These are phyloP conservation scores for Sakesphorus luctuosus DNA, from an alignment of 2,113 vertebrate genomes.

Conservation along the genomic window DNA sequence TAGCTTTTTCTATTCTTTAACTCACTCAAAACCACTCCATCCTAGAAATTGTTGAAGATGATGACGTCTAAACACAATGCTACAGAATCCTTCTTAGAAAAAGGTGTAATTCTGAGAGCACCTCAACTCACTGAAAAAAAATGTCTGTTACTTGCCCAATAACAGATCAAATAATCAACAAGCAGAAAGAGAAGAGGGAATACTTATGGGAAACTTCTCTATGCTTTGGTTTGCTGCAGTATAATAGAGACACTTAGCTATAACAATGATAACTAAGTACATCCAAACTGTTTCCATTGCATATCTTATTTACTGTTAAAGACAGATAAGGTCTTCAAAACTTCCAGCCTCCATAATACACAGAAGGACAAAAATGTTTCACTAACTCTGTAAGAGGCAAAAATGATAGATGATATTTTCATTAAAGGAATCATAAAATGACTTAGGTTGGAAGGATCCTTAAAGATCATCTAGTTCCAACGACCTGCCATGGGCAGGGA, in stretches of 20 bases:
- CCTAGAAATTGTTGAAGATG: not conserved
- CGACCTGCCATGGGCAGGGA: not conserved
- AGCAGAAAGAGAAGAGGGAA: not conserved
- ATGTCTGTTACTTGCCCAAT: not conserved
- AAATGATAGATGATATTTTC: not conserved
- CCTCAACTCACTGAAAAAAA: not conserved
- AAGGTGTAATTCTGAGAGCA: not conserved
- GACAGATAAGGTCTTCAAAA: not conserved
- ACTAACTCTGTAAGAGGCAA: not conserved
- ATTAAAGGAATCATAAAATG: not conserved
- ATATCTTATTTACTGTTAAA: not conserved
- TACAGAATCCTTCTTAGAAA: not conserved
- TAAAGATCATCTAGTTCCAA: too few relatives aligned
- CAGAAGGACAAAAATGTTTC: not conserved
- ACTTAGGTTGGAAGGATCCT: not conserved
- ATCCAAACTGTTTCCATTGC: not conserved
- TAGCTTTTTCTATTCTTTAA: not conserved
- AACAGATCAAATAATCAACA: not conserved
- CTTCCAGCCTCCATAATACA: not conserved
- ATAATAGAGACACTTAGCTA: not conserved
- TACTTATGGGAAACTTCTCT: not conserved
- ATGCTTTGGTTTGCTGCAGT: not conserved
- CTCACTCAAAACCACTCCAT: not conserved
- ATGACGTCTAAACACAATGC: not conserved
- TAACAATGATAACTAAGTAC: not conserved